Evolutionary conservation across 1,140 invertebrate species (phyloP).

Genomic region (Pseudobourletiella spinata): DNA sequence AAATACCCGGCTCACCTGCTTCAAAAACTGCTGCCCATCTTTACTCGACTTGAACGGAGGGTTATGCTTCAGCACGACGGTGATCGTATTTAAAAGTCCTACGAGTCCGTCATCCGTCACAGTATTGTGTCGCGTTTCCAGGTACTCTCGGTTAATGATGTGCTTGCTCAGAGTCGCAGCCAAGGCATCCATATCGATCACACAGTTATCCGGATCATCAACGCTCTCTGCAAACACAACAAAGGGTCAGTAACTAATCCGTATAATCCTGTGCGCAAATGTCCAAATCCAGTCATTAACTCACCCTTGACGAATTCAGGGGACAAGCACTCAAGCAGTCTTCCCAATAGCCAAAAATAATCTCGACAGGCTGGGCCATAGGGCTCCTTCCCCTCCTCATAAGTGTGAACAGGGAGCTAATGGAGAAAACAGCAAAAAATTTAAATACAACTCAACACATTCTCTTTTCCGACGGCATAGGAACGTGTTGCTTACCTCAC

Average conservation of each 20-base stretch:
- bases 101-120: slow-evolving; percentile 83
- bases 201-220: slow-evolving; percentile 47
- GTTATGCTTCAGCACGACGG: slow-evolving; percentile 78
- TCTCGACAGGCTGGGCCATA: slow-evolving; percentile 87
- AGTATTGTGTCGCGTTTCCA: slow-evolving; percentile 68
- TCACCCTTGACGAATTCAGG: slow-evolving; percentile 63
- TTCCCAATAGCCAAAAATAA: slow-evolving; percentile 85
- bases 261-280: not conserved
- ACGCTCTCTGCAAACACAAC: slow-evolving; percentile 40
- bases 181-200: slow-evolving; percentile 62
- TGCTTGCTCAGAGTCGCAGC: slow-evolving; percentile 64
- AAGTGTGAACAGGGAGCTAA: slow-evolving; percentile 16
- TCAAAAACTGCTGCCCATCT: slow-evolving; percentile 54
- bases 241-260: not conserved
- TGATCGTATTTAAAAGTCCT: slow-evolving; percentile 74
- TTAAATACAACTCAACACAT: too few relatives aligned
- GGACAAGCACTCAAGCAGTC: slow-evolving; percentile 73
- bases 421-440: not conserved
- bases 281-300: not conserved
- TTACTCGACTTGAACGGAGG: slow-evolving; percentile 72
- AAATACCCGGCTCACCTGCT: slow-evolving; percentile 48
- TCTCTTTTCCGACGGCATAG: too few relatives aligned
- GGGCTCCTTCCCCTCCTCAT: slow-evolving; percentile 77
- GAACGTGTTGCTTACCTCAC: too few relatives aligned
- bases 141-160: slow-evolving; percentile 63